Evolutionary conservation across 2,113 vertebrate species (phyloP).

Genomic region (Clupea harengus): DNA sequence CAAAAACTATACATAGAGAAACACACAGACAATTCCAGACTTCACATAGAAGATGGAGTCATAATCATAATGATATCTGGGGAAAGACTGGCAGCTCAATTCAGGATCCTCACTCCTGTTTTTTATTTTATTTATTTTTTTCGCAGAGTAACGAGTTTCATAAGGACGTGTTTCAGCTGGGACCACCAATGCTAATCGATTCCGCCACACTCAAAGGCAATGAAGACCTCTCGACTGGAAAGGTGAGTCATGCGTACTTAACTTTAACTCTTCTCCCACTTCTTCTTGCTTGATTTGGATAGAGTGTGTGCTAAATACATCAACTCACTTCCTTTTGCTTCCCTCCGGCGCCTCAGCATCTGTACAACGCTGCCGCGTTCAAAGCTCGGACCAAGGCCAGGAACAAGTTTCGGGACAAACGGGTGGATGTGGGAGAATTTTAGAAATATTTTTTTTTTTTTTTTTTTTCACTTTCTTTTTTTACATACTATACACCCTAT

Average conservation of each 20-base stretch:
- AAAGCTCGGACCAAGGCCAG: conserved; percentile 97
- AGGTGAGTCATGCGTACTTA: conserved; percentile 67
- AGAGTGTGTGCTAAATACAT: neutral
- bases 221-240: conserved; percentile 94
- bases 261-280: too few relatives aligned
- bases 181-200: conserved; percentile 89
- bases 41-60: too few relatives aligned
- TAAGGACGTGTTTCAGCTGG: conserved; percentile 96
- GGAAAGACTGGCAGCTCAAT: neutral
- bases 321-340: conserved; percentile 21
- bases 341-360: conserved; percentile 73
- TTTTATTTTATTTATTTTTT: neutral
- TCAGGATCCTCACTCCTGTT: neutral
- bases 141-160: conserved; percentile 91
- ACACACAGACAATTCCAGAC: too few relatives aligned
- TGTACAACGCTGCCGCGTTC: conserved; percentile 96
- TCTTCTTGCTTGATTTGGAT: neutral
- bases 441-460: conserved; percentile 57
- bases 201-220: conserved; percentile 87
- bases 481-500: conserved; percentile 19
- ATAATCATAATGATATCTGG: neutral
- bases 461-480: neutral
- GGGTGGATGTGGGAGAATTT: conserved; percentile 92
- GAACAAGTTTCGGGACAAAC: conserved; percentile 96
- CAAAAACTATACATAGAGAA: too few relatives aligned